Evolutionary conservation across 2,797 vertebrate genomes (phyloP).

Genomic region (Xenops minutus): DNA sequence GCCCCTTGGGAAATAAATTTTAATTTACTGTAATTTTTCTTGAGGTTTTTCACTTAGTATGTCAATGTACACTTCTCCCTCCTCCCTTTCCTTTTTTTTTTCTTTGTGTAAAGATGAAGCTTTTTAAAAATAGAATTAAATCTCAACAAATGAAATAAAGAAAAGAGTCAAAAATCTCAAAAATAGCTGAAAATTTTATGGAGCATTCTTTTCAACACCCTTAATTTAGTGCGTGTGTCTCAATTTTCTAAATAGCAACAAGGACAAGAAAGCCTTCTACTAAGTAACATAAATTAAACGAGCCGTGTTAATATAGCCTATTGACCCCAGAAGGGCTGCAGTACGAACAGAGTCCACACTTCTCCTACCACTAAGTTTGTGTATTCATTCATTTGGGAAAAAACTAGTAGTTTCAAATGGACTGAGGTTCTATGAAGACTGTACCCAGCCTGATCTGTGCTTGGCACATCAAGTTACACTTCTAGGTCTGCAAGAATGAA

Average conservation of each 20-base stretch:
- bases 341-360: neutral
- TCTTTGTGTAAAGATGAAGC: slow-evolving; percentile 36
- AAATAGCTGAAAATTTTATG: neutral
- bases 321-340: neutral
- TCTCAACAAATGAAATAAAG: slow-evolving; percentile 44
- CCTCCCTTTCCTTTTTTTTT: neutral
- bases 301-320: neutral
- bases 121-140: slow-evolving; percentile 57
- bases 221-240: neutral
- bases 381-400: neutral
- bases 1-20: slow-evolving; percentile 76
- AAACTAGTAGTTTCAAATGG: neutral
- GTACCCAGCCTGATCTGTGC: neutral
- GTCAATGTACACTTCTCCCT: slow-evolving; percentile 46
- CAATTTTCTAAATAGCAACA: neutral
- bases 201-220: neutral
- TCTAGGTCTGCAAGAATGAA: neutral
- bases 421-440: neutral
- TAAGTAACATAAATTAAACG: slow-evolving; percentile 21
- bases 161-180: slow-evolving; percentile 7
- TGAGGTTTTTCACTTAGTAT: slow-evolving; percentile 64
- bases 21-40: slow-evolving; percentile 73
- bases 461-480: neutral
- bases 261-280: neutral
- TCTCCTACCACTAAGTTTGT: neutral